These are phyloP conservation scores for Rhinolophus sinicus DNA, from an alignment of 2,113 vertebrate genomes.

Conservation along the genomic window DNA sequence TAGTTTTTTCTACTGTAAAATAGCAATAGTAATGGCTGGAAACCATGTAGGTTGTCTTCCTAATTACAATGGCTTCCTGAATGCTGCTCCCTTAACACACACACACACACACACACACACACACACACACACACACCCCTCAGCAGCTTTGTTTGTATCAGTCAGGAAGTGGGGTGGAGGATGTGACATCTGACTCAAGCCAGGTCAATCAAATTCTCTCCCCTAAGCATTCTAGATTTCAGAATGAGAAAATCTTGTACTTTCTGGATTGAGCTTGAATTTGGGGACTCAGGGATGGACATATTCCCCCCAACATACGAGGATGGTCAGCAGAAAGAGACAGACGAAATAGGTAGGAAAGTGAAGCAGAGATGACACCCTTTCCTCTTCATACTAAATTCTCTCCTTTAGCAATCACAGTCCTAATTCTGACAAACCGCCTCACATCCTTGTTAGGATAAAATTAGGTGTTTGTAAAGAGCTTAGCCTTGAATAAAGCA, in stretches of 20 bases:
- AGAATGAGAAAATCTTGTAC: background rate
- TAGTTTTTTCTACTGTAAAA: background rate
- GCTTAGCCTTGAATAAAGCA: background rate
- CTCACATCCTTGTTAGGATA: background rate
- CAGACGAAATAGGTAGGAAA: background rate
- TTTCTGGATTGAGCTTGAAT: background rate
- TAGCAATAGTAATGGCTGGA: background rate
- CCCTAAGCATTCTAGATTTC: background rate
- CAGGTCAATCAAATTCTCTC: background rate
- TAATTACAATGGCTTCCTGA: background rate
- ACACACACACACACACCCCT: background rate
- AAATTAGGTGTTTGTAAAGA: background rate
- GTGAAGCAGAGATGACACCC: background rate
- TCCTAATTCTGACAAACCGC: background rate
- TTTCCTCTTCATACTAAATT: background rate
- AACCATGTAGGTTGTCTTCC: background rate
- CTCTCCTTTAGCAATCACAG: background rate
- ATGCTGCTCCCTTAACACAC: background rate
- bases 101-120: background rate
- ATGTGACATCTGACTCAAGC: background rate
- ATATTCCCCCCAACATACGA: background rate
- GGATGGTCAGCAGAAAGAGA: background rate
- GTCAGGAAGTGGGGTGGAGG: background rate
- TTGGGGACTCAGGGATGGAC: background rate
- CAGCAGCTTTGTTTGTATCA: background rate